Conservation (phyloP, 2,797 vertebrate genomes). For the Acipenser transmontanus region DNA sequence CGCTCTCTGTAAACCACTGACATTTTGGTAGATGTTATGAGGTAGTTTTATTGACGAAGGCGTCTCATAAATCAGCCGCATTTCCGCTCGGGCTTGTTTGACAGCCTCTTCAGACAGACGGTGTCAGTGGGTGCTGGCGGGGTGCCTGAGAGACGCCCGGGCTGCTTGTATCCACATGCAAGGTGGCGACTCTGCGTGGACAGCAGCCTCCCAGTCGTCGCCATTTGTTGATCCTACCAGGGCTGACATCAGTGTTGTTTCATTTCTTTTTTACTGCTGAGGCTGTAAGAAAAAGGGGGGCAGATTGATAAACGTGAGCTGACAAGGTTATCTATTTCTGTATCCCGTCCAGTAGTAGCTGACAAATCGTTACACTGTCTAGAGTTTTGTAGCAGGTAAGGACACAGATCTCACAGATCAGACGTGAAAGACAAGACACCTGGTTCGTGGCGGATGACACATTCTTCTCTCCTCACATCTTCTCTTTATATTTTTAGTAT, state of each 20-base stretch:
- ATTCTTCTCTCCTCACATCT: too few species aligned
- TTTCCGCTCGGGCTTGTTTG: not conserved
- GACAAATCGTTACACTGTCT: not conserved
- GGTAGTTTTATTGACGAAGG: not conserved
- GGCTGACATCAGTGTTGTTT: not conserved
- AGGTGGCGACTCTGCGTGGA: not conserved
- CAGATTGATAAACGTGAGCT: not conserved
- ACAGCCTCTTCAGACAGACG: not conserved
- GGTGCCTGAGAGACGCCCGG: not conserved
- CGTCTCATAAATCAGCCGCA: not conserved
- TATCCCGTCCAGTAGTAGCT: conserved; percentile 2
- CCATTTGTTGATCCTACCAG: conserved; percentile 8
- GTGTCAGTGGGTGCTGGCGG: not conserved
- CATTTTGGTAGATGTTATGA: conserved; percentile 2
- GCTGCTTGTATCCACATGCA: not conserved
- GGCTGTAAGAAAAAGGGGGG: not conserved
- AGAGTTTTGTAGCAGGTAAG: not conserved
- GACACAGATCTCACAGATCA: not conserved
- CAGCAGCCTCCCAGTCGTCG: not conserved
- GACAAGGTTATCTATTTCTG: conserved; percentile 9
- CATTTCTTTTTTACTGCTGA: not conserved
- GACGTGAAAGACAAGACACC: not conserved
- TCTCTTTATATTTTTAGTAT: too few species aligned
- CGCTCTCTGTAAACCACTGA: not conserved
- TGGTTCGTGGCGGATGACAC: not conserved